Percentiles rank a stretch among this genome's conserved stretches.
Conservation (phyloP, 2,888 invertebrate genomes). For the Tenthredo livida region DNA sequence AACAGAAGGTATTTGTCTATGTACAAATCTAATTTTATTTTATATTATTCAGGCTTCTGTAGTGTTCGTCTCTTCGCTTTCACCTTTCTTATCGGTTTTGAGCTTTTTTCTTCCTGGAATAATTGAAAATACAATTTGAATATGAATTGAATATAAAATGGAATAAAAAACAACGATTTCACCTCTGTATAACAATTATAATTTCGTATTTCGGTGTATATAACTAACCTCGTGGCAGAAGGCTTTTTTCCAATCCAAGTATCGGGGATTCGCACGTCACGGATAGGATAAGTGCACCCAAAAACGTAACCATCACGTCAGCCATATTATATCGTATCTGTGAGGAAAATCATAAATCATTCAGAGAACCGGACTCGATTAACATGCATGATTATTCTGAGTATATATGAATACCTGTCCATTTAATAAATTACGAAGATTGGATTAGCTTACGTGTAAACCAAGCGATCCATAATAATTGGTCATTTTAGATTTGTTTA, state of each 20-base stretch:
- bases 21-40: conserved; percentile 56
- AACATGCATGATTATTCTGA: not conserved
- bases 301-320: conserved; percentile 83
- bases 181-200: not conserved
- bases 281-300: conserved; percentile 83
- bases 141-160: conserved; percentile 30
- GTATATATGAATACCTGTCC: not conserved
- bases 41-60: conserved; percentile 60
- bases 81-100: conserved; percentile 60
- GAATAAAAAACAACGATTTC: not conserved
- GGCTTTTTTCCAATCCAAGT: conserved; percentile 85
- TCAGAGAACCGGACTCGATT: not conserved
- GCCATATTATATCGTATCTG: conserved; percentile 76
- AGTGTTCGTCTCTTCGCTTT: conserved; percentile 63
- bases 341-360: conserved; percentile 65
- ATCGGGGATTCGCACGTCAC: conserved; percentile 87
- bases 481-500: not conserved
- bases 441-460: not conserved
- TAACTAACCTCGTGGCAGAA: conserved; percentile 80
- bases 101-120: conserved; percentile 32
- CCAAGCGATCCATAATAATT: not conserved
- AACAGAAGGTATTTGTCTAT: conserved; percentile 16
- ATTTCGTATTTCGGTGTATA: not conserved
- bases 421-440: not conserved
- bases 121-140: conserved; percentile 40